Percentiles rank a stretch among this genome's conserved stretches.
Conservation (phyloP, 2,888 invertebrate genomes). For the Erebia ligea region DNA sequence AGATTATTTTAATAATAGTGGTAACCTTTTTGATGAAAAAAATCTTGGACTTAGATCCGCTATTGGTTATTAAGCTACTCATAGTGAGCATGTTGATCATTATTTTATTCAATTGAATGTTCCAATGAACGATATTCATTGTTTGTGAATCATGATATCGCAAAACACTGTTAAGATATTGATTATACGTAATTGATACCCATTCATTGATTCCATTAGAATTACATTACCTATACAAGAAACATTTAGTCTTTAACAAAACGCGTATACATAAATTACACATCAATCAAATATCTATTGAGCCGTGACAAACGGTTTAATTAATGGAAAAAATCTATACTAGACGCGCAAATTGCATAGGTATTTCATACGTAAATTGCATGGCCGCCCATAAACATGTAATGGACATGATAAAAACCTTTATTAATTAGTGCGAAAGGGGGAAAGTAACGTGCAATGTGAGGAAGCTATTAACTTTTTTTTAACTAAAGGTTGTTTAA, state of each 20-base stretch:
- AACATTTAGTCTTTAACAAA: neutral
- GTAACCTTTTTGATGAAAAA: too few species aligned
- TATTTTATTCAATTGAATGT: neutral
- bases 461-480: slow-evolving; percentile 51
- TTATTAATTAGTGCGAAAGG: slow-evolving; percentile 53
- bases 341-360: slow-evolving; percentile 21
- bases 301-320: slow-evolving; percentile 32
- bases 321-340: slow-evolving; percentile 27
- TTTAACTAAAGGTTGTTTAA: slow-evolving; percentile 38
- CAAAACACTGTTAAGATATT: slow-evolving; percentile 10
- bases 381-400: slow-evolving; percentile 43
- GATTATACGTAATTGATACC: slow-evolving; percentile 19
- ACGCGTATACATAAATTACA: slow-evolving; percentile 9
- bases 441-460: slow-evolving; percentile 50
- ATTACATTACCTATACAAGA: slow-evolving; percentile 9
- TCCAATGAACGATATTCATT: neutral
- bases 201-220: slow-evolving; percentile 5
- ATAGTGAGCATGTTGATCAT: neutral
- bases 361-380: slow-evolving; percentile 40
- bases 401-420: slow-evolving; percentile 45
- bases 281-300: slow-evolving; percentile 26
- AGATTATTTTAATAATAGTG: too few species aligned
- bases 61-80: neutral
- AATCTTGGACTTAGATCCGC: neutral
- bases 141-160: neutral